A percentile compares a stretch with the other conserved stretches of the same genome.
phyloP scores from a whole-genome alignment of 37 sponge, comb jelly and placozoan species.

The Beroe forskalii region DNA sequence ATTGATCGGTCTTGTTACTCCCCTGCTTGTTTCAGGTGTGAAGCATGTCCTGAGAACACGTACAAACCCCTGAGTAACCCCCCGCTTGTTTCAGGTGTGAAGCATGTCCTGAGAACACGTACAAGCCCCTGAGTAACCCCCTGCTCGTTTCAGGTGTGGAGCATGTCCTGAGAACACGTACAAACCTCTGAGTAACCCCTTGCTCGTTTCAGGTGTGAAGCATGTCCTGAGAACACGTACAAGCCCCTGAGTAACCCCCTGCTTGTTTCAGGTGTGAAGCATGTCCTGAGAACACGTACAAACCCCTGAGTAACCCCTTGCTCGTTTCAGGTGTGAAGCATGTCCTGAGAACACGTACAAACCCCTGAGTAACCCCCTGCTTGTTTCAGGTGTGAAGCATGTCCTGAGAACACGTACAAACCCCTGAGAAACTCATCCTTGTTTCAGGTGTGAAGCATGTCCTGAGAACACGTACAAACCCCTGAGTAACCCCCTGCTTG shows the following conservation, averaged over 20 bases:
- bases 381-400: neutral
- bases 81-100: neutral
- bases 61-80: neutral
- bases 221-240: slow-evolving; percentile 17
- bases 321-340: too few relatives aligned
- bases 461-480: slow-evolving; percentile 12
- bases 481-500: neutral
- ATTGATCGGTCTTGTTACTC: too few relatives aligned
- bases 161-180: neutral
- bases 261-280: too few relatives aligned
- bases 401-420: slow-evolving; percentile 1
- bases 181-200: neutral
- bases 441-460: slow-evolving; percentile 20
- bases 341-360: slow-evolving; percentile 9
- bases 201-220: neutral
- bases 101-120: neutral
- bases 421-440: neutral
- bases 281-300: too few relatives aligned
- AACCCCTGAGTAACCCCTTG: too few relatives aligned
- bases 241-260: neutral
- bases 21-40: neutral
- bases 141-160: neutral
- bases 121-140: neutral
- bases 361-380: neutral
- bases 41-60: neutral